Conservation (phyloP, 92 coral and sea anemone species). For the Actinostola sp. region DNA sequence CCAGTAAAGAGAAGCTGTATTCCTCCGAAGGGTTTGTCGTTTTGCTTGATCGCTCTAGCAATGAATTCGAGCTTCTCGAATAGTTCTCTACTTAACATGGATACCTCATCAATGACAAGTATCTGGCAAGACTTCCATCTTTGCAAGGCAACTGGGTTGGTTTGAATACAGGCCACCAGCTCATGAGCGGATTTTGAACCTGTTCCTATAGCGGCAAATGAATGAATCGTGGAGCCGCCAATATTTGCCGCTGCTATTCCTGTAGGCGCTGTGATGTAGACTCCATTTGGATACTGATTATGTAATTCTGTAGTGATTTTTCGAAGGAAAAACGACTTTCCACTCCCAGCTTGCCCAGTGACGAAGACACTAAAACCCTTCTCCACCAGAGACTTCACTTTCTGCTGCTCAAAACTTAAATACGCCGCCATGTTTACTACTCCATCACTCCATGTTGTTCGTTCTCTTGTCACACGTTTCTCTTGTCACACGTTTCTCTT, state of each 20-base stretch:
- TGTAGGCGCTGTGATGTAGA: constrained; percentile 29
- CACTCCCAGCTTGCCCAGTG: constrained; percentile 28
- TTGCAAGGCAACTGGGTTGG: too few species aligned
- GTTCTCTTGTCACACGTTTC: too few species aligned
- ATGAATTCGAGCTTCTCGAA: constrained; percentile 10
- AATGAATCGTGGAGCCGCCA: constrained; percentile 31
- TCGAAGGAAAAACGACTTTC: constrained; percentile 25
- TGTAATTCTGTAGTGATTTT: constrained; percentile 1
- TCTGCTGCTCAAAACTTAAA: too few species aligned
- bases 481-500: too few species aligned
- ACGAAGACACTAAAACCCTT: constrained; percentile 34
- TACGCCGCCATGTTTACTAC: too few species aligned
- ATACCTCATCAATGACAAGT: not conserved
- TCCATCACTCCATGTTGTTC: too few species aligned
- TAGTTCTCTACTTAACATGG: constrained; percentile 24
- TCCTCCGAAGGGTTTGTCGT: too few species aligned
- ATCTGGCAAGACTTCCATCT: too few species aligned
- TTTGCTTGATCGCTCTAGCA: too few species aligned
- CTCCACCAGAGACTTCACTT: constrained; percentile 6
- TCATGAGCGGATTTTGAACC: constrained; percentile 36
- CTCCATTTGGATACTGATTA: not conserved
- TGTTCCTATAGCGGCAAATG: constrained; percentile 35
- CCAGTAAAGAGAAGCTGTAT: too few species aligned
- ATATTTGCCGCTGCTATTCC: constrained; percentile 34
- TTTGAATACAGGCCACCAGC: not conserved